Percentiles rank a stretch among this genome's conserved stretches.
Conservation (phyloP, 2,797 vertebrate genomes). For the Pangasius djambal region DNA sequence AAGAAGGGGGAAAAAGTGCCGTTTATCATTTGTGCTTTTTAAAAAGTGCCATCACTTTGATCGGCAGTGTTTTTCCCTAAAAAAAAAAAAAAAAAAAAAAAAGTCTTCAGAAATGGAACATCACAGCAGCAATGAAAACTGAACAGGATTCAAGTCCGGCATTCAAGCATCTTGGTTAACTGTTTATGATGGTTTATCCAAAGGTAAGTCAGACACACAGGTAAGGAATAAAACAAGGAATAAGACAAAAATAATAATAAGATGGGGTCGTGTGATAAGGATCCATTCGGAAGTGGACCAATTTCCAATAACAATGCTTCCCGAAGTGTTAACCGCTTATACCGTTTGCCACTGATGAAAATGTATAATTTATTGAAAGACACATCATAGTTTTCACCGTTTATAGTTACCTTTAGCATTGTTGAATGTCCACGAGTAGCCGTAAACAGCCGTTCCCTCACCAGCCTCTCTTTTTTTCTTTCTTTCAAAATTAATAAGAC, state of each 20-base stretch:
- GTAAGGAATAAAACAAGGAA: no score
- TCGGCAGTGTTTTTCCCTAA: background rate
- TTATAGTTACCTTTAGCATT: background rate
- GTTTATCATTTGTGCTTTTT: background rate
- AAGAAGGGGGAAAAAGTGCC: background rate
- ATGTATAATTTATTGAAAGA: background rate
- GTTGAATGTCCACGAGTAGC: background rate
- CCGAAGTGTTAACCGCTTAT: background rate
- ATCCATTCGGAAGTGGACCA: background rate
- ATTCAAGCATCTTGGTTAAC: background rate
- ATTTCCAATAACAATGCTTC: background rate
- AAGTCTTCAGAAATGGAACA: background rate
- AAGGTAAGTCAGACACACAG: background rate
- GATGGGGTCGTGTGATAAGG: background rate
- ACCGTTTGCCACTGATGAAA: background rate
- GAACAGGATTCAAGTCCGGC: background rate
- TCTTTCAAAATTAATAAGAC: background rate
- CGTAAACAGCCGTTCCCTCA: background rate
- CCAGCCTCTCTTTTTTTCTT: no score
- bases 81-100: no score
- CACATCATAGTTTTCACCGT: background rate
- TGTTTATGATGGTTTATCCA: background rate
- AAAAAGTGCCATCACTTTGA: background rate
- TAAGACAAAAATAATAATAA: background rate
- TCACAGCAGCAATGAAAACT: background rate